Conservation (phyloP, 2,888 invertebrate species). For the Ellobium chinense region DNA sequence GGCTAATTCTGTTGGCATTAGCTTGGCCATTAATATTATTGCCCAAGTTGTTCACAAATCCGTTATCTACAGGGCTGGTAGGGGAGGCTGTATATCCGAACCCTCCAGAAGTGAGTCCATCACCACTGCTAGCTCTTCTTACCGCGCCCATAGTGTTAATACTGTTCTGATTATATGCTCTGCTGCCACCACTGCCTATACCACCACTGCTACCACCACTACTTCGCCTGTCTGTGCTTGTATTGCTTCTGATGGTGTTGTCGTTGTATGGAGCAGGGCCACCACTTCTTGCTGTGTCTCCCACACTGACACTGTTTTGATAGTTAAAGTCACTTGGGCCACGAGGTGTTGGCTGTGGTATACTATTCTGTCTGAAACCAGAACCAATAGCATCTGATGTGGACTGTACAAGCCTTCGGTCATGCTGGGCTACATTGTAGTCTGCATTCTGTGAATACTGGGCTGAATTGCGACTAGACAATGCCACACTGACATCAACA, state of each 20-base stretch:
- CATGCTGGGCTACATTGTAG: no score
- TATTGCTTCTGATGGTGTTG: not conserved
- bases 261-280: not conserved
- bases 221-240: not conserved
- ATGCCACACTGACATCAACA: not conserved
- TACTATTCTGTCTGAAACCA: not conserved
- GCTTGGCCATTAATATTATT: not conserved
- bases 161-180: not conserved
- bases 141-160: not conserved
- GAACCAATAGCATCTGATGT: not conserved
- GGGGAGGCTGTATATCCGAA: not conserved
- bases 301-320: not conserved
- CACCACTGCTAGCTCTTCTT: not conserved
- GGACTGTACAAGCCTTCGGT: not conserved
- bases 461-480: not conserved
- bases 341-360: not conserved
- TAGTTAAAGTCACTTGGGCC: no score
- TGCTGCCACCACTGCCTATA: not conserved
- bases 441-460: not conserved
- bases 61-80: no score
- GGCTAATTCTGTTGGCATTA: conserved; percentile 2
- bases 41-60: not conserved
- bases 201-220: not conserved
- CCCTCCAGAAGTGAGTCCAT: not conserved
- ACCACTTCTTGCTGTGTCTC: not conserved